Base-by-base conservation (phyloP, 2,888 invertebrate genomes). In the Philhelius pedissequus region DNA sequence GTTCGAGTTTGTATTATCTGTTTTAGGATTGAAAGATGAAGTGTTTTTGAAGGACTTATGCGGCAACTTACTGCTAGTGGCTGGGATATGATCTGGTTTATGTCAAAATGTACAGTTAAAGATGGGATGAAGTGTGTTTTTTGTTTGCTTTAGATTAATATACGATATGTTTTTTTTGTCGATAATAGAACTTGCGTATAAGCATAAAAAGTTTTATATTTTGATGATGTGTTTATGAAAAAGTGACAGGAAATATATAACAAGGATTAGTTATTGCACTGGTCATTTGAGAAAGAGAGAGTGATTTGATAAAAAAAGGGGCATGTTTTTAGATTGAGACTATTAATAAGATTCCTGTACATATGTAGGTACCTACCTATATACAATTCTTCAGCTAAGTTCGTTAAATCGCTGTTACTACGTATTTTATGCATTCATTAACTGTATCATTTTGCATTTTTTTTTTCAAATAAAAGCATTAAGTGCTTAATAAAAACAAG, bases 31-130 rank as follows among this genome's bases (percentile, higher is more conserved):
- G 64, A 43, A 64, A 64, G 64, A 64, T 64, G 64, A 64, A 64
- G 64, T 32, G 48, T 64, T 62, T 56, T 64, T 48, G 64, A 64
- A 64, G 64, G 64, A 48, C 64, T 64, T 43, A 43, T 64, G 48
- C 20, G n/a, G 62, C 22, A 32, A 77, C 70, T n/a, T 70, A 35
- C 60, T 77, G 38, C 60, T 60, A 60, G 40, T 56, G 27, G 56
- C 32, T 54, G 48, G 56, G 32, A 66, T 62, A 40, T 74, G 64
- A 52, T 64, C 58, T 76, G 75, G 68, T 48, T 58, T 58, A 27
- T 68, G 56, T 76, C 48, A 58, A 58, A 75, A 30, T 56, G 54
- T 64, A 40, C 40, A 52, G 66, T 54, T 58, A 66, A 18, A 40
- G 54, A 62, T 35, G 50, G 25, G 32, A 43, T 43, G 43, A 27